Evolutionary conservation across 2,113 vertebrate species (phyloP).

Genomic region (Stegastes partitus): DNA sequence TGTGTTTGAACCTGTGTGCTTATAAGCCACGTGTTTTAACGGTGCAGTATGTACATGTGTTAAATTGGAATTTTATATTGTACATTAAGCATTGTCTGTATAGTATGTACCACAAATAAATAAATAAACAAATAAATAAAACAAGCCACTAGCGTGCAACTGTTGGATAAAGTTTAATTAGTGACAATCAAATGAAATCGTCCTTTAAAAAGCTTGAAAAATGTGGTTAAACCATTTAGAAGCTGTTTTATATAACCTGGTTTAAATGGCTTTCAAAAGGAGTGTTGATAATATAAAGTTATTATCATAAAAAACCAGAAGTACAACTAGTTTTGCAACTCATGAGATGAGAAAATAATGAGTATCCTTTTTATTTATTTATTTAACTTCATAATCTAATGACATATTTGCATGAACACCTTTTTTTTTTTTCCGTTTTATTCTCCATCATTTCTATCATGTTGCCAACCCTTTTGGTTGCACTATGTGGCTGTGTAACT

Average conservation of each 20-base stretch:
- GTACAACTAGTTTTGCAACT: too few species aligned
- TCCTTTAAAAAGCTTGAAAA: background rate
- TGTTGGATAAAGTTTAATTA: conserved; percentile 17
- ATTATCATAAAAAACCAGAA: too few species aligned
- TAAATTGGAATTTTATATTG: conserved; percentile 11
- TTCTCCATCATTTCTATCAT: too few species aligned
- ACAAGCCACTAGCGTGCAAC: background rate
- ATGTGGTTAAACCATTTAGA: background rate
- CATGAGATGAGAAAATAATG: too few species aligned
- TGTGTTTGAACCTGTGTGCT: conserved; percentile 6
- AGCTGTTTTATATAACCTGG: background rate
- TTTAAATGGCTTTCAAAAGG: background rate
- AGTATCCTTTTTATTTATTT: too few species aligned
- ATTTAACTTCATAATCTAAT: too few species aligned
- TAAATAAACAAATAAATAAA: too few species aligned
- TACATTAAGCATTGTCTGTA: background rate
- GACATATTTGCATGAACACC: too few species aligned
- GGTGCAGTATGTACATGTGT: background rate
- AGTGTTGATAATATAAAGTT: background rate
- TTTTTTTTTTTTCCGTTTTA: too few species aligned
- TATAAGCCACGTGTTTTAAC: conserved; percentile 8
- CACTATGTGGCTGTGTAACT: too few species aligned
- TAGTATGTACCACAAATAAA: background rate
- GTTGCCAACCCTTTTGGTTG: too few species aligned
- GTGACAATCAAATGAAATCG: background rate